These are phyloP conservation scores for Lacerta agilis DNA, from an alignment of 2,797 vertebrate species.

Conservation along the genomic window DNA sequence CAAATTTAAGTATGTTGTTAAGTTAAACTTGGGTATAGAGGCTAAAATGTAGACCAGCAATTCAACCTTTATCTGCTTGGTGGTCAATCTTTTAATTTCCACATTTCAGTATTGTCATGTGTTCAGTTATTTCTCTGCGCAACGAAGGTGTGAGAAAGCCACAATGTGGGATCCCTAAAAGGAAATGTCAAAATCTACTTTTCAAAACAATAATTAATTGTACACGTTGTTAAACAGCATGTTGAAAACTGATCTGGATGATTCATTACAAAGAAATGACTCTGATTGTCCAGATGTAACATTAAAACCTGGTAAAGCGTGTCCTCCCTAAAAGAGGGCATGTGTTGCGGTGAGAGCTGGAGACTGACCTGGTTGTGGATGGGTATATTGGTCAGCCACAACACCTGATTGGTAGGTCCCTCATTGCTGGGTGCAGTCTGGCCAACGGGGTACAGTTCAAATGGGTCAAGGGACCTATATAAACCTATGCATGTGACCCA, in stretches of 20 bases:
- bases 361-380: too few relatives aligned
- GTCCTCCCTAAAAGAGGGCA: too few relatives aligned
- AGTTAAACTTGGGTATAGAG: background rate
- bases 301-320: background rate
- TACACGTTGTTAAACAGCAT: background rate
- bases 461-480: too few relatives aligned
- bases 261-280: too few relatives aligned
- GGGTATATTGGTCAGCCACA: too few relatives aligned
- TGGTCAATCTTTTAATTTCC: slow-evolving; percentile 1
- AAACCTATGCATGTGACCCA: too few relatives aligned
- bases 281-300: background rate
- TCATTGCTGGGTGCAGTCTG: too few relatives aligned
- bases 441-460: too few relatives aligned
- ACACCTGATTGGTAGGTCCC: too few relatives aligned
- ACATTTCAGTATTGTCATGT: slow-evolving; percentile 23
- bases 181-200: background rate
- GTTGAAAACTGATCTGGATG: too few relatives aligned
- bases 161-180: background rate
- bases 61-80: background rate
- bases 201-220: background rate
- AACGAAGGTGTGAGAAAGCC: background rate
- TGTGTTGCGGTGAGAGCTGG: too few relatives aligned
- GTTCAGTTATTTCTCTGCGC: background rate
- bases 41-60: background rate
- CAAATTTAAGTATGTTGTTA: background rate